Percentiles rank a stretch among this genome's conserved stretches.
Evolutionary conservation across 2,888 invertebrate genomes (phyloP).

Genomic region (Cistogaster globosa): DNA sequence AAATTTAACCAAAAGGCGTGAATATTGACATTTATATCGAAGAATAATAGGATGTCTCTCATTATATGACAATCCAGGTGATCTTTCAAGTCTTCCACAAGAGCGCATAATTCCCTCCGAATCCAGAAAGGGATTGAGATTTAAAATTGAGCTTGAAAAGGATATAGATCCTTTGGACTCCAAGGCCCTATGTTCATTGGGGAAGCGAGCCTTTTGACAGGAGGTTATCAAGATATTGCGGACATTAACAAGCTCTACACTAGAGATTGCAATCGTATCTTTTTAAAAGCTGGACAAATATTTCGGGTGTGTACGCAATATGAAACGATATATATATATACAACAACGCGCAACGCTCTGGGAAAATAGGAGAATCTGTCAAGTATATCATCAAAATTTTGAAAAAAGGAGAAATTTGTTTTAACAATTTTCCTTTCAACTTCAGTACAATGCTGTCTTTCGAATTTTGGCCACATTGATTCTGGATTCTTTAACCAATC

Average conservation of each 20-base stretch:
- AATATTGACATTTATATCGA: constrained; percentile 9
- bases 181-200: too few species aligned
- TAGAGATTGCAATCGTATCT: too few species aligned
- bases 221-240: too few species aligned
- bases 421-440: too few species aligned
- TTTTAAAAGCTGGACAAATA: neutral
- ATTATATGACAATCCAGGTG: constrained; percentile 16
- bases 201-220: too few species aligned
- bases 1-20: constrained; percentile 9
- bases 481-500: too few species aligned
- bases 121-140: constrained; percentile 30
- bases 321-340: constrained; percentile 53
- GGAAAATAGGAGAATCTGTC: constrained; percentile 3
- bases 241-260: too few species aligned
- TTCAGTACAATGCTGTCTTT: too few species aligned
- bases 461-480: too few species aligned
- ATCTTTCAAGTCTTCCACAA: constrained; percentile 18
- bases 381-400: too few species aligned
- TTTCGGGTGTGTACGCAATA: neutral
- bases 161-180: too few species aligned
- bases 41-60: constrained; percentile 18
- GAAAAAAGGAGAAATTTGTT: too few species aligned
- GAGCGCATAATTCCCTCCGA: neutral
- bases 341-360: constrained; percentile 12
- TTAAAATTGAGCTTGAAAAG: neutral